These are phyloP conservation scores for Chrysopilus asiliformis DNA, from an alignment of 2,888 invertebrate species.

Conservation along the genomic window DNA sequence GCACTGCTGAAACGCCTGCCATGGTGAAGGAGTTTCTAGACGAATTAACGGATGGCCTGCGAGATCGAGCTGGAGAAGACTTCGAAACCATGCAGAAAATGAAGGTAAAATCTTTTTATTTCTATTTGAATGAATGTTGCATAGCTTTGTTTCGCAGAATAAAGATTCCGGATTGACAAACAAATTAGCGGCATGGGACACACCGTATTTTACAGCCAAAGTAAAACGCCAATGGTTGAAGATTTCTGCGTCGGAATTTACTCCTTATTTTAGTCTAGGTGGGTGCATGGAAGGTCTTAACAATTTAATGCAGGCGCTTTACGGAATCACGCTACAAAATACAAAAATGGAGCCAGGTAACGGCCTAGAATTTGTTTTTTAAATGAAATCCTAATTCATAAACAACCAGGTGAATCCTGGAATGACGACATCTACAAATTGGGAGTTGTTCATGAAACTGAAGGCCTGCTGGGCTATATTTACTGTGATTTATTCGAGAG, in stretches of 20 bases:
- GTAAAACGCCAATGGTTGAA: slow-evolving; percentile 58
- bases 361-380: too few relatives aligned
- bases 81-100: slow-evolving; percentile 61
- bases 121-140: slow-evolving; percentile 3
- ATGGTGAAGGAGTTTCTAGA: slow-evolving; percentile 71
- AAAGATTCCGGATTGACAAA: slow-evolving; percentile 23
- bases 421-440: slow-evolving; percentile 79
- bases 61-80: slow-evolving; percentile 56
- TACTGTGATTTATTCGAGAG: slow-evolving; percentile 96
- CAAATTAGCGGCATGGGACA: slow-evolving; percentile 64
- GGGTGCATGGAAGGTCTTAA: slow-evolving; percentile 96
- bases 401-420: slow-evolving; percentile 64
- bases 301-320: slow-evolving; percentile 68
- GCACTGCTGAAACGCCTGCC: slow-evolving; percentile 69
- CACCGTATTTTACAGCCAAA: slow-evolving; percentile 67
- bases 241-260: slow-evolving; percentile 56
- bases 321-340: slow-evolving; percentile 63
- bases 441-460: slow-evolving; percentile 69
- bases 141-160: slow-evolving; percentile 15
- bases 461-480: slow-evolving; percentile 79
- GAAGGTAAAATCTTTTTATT: slow-evolving; percentile 39
- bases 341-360: slow-evolving; percentile 54
- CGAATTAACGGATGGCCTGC: slow-evolving; percentile 54
- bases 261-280: slow-evolving; percentile 82
- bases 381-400: too few relatives aligned